A percentile compares a stretch with the other conserved stretches of the same genome.
Evolutionary conservation across 1,140 invertebrate genomes (phyloP).

Genomic region (Halesus radiatus): DNA sequence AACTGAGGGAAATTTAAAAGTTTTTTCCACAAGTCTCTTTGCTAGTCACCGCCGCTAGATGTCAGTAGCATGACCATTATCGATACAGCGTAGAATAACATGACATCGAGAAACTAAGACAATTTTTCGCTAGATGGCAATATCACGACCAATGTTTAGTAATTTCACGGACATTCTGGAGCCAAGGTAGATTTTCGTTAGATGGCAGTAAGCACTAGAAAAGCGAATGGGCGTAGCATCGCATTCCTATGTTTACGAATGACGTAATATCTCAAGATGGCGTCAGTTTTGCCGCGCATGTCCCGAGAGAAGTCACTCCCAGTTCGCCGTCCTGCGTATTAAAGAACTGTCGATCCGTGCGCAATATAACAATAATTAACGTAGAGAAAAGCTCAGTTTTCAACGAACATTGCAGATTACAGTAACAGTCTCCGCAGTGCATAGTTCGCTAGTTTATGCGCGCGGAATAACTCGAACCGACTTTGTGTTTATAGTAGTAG

Average conservation of each 20-base stretch:
- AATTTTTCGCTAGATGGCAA: no score
- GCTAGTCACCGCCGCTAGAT: no score
- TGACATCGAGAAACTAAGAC: no score
- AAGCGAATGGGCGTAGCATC: constrained; percentile 44
- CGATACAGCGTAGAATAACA: no score
- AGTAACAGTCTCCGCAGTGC: background rate
- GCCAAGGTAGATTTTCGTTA: background rate
- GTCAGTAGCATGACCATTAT: no score
- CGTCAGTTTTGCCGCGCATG: constrained; percentile 43
- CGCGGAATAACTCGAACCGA: constrained; percentile 27
- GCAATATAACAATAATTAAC: constrained; percentile 22
- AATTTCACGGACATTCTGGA: no score
- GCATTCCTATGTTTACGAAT: constrained; percentile 57
- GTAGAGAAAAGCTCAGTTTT: background rate
- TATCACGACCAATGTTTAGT: no score
- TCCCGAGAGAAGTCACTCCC: constrained; percentile 17
- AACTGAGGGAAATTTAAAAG: no score
- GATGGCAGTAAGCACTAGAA: background rate
- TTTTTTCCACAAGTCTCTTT: no score
- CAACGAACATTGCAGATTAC: constrained; percentile 9
- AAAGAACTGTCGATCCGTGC: constrained; percentile 35
- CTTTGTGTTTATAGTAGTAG: constrained; percentile 2
- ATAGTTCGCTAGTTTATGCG: constrained; percentile 38
- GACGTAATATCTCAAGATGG: constrained; percentile 50
- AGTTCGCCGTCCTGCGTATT: constrained; percentile 28